Evolutionary conservation across 2,797 vertebrate species (phyloP), one percentile per base, ranked within the genome.

Genomic region (Karalla daura): DNA sequence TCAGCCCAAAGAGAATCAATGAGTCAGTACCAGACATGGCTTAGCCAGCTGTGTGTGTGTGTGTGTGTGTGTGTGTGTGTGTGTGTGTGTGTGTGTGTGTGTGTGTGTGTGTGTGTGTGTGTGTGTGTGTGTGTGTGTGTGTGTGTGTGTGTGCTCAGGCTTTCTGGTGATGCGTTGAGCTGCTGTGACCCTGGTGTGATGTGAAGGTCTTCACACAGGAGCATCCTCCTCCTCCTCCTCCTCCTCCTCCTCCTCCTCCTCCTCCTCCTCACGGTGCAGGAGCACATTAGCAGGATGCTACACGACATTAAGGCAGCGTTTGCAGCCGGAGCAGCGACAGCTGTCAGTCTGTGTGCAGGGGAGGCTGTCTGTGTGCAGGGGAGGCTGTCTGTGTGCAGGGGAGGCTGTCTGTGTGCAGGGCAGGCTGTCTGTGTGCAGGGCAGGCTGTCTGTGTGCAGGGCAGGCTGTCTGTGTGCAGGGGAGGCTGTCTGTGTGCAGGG

Each of bases 1-100:
- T 56, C 45, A 58, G 36, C 62, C 52, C 41, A 51, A 56, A 56
- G 61, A 74, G 9, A 69, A 88, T 85, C 81, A 55, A 77, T 80
- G 80, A 43, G 63, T 40, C 54, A 52, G 63, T 56, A 47, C 58
- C 27, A 63, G 66, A 64, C 51, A 21, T 53, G 56, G 45, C 70
- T 67, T 51, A 65, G 50, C 50, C 51, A 62, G 53, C 54, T 46
- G 61, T 53, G 23, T 69, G 2, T 30, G 3, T 30, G 40, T 56
- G 14, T 0, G n/a, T 39, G 20, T 61, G 13, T 58, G 67, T 47
- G 47, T 43, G 10, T 36, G 46, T 56, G 15, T 0, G n/a, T 39
- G 20, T 61, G 11, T 47, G 47, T 44, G 9, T 37, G 47, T 61
- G 11, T 58, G 67, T 46, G 47, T 30, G 14, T 36, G 21, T 62